Evolutionary conservation across 30 jellyfish, hydroid and myxozoan species (phyloP), one percentile per base, ranked within the genome.

Genomic region (Cassiopea xamachana): DNA sequence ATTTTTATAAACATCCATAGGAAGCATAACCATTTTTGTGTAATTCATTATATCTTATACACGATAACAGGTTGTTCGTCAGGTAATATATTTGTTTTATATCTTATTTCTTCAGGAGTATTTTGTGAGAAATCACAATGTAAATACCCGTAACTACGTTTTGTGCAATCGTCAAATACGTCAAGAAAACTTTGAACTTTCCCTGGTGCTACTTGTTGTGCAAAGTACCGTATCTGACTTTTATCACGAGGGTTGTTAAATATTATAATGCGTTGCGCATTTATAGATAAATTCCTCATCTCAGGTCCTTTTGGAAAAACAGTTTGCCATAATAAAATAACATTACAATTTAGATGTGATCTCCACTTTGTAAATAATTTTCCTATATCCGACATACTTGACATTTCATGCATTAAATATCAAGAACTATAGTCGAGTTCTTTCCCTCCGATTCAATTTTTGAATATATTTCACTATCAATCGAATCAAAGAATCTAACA

Each of bases 301-400:
- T 68, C 85, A 64, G 55, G 44, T 83, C 91, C 91, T 67, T 51
- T 13, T 27, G 86, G 91, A 51, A 67, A 83, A 46, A 46, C 49
- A 44, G 1, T 83, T 50, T 83, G 91, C 83, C 70, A 13, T 51
- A 83, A 14, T 18, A 83, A 58, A 46, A 83, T 71, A 27, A 83
- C 86, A 48, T 44, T 68, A 16, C 48, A 14, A 48, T 71, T 48
- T 64, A 83, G 49, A 69, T 83, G 91, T 3, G 87, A 64, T 68
- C 91, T 46, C 48, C 86, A 88, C 43, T 83, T 83, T 14, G 91
- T 83, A 87, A 69, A 83, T 51, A 83, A 48, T 83, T 83, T 83
- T 8, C 85, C 73, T 2, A 83, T 27, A n/a, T 0, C 83, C 3
- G 16, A 1, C 10, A 4, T 12, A 27, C 18, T 69, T 0, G n/a